phyloP scores from a whole-genome alignment of 2,888 invertebrate species.

The Erebia palarica region DNA sequence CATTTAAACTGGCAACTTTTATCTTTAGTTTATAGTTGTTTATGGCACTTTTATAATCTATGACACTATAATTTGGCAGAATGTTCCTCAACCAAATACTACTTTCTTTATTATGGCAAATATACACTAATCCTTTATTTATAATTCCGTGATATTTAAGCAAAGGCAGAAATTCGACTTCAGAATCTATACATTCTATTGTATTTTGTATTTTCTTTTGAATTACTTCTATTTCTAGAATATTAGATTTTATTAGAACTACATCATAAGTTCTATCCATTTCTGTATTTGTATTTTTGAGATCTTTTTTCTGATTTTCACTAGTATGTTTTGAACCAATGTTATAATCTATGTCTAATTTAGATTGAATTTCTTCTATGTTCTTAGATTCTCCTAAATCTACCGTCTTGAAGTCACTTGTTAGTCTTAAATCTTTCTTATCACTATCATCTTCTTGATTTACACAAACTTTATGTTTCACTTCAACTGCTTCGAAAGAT shows the following conservation, averaged over 20 bases:
- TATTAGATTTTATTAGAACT: background rate
- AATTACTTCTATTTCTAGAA: background rate
- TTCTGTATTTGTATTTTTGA: background rate
- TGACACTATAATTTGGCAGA: conserved; percentile 40
- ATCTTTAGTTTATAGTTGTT: conserved; percentile 46
- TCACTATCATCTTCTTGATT: background rate
- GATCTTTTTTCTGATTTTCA: background rate
- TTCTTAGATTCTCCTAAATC: background rate
- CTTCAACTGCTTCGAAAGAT: background rate
- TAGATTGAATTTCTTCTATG: background rate
- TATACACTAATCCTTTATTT: conserved; percentile 55
- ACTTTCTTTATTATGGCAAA: conserved; percentile 53
- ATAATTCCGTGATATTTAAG: conserved; percentile 59
- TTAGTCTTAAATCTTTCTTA: background rate
- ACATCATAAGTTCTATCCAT: conserved; percentile 1
- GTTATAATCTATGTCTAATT: background rate
- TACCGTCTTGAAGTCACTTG: background rate
- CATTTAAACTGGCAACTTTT: conserved; percentile 45
- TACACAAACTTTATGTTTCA: background rate
- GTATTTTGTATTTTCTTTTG: conserved; percentile 43
- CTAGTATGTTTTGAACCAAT: background rate
- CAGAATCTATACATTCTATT: conserved; percentile 45
- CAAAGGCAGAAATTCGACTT: conserved; percentile 46
- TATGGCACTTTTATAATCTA: conserved; percentile 24
- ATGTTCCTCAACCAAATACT: conserved; percentile 46